Conservation (phyloP, 2,888 invertebrate genomes). For the Drosophila mulleri region DNA sequence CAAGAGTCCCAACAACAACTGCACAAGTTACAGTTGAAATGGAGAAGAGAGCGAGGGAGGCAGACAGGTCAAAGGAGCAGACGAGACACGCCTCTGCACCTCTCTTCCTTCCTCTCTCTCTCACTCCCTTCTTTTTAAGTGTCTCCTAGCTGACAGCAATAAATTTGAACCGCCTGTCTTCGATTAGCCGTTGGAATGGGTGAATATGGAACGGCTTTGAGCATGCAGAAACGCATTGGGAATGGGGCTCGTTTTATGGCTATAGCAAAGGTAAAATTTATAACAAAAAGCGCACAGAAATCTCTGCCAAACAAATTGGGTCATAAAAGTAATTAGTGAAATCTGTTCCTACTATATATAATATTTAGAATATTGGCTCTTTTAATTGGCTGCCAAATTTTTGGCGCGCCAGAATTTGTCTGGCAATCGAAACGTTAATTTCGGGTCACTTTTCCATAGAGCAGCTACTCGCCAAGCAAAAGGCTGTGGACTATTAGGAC, state of each 20-base stretch:
- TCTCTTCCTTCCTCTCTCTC: not conserved
- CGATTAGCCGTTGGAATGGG: constrained; percentile 50
- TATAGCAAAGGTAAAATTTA: constrained; percentile 58
- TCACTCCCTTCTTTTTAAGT: not conserved
- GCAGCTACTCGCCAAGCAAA: constrained; percentile 20
- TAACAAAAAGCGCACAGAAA: constrained; percentile 51
- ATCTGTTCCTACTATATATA: constrained; percentile 47
- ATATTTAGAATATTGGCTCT: constrained; percentile 30
- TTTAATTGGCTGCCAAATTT: constrained; percentile 61
- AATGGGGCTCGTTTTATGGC: constrained; percentile 24
- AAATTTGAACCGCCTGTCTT: constrained; percentile 65
- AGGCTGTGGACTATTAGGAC: not conserved
- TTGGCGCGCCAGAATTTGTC: constrained; percentile 25
- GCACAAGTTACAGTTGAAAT: constrained; percentile 35
- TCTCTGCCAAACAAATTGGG: constrained; percentile 68
- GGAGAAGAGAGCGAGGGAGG: constrained; percentile 21
- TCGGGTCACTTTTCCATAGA: constrained; percentile 55
- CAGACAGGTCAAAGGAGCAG: constrained; percentile 78
- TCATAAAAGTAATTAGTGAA: constrained; percentile 81
- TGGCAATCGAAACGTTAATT: constrained; percentile 60
- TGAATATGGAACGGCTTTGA: constrained; percentile 33
- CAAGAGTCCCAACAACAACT: constrained; percentile 38
- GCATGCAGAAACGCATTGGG: constrained; percentile 29
- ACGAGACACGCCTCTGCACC: constrained; percentile 25
- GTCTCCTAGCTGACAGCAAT: constrained; percentile 48